These are phyloP conservation scores for Micrastur ruficollis DNA, from an alignment of 2,797 vertebrate species.

Conservation along the genomic window DNA sequence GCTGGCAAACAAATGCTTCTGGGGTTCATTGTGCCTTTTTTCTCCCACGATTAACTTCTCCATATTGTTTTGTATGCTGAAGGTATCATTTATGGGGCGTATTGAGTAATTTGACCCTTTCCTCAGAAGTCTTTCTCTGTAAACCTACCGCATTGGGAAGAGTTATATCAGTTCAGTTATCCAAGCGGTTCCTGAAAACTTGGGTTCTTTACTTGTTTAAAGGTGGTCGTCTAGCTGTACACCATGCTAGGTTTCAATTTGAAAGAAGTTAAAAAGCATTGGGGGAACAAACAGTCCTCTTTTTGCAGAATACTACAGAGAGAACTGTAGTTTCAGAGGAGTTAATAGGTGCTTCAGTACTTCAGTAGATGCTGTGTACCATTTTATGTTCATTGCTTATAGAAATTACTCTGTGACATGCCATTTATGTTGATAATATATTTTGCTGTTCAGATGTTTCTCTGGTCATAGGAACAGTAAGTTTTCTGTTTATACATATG, in stretches of 20 bases:
- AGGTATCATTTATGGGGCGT: neutral
- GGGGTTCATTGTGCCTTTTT: neutral
- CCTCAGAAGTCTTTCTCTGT: neutral
- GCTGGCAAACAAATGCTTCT: slow-evolving; percentile 25
- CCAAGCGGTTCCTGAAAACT: neutral
- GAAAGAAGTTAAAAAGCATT: neutral
- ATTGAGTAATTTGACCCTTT: neutral
- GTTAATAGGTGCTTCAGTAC: neutral
- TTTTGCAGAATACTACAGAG: neutral
- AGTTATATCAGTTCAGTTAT: neutral
- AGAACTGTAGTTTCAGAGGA: neutral
- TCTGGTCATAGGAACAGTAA: neutral
- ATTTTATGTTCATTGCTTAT: neutral
- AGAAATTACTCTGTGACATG: neutral
- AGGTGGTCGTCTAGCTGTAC: neutral
- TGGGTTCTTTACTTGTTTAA: neutral
- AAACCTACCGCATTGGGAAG: neutral
- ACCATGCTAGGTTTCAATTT: neutral
- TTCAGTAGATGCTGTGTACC: neutral
- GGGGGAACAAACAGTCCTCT: neutral
- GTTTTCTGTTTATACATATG: neutral
- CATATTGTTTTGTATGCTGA: neutral
- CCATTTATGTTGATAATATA: neutral
- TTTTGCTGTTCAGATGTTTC: neutral
- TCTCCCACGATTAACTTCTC: neutral